These are phyloP conservation scores for Heliconius aoede DNA, from an alignment of 2,888 invertebrate species.

Conservation along the genomic window DNA sequence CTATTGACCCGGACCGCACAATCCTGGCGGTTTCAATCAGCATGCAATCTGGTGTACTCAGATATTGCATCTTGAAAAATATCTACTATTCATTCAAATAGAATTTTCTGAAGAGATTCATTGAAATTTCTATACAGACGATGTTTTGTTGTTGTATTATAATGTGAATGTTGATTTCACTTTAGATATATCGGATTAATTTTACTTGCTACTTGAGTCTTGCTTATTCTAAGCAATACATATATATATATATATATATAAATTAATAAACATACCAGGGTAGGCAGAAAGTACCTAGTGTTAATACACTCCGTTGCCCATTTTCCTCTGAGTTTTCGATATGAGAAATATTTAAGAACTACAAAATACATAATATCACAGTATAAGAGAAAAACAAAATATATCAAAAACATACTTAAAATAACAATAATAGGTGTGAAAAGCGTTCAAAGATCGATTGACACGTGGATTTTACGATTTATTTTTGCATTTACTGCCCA, in stretches of 20 bases:
- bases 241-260: too few species aligned
- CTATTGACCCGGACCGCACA: slow-evolving; percentile 18
- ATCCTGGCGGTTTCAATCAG: slow-evolving; percentile 27
- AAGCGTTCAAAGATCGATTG: too few species aligned
- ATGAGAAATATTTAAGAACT: too few species aligned
- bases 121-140: not conserved
- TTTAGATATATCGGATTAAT: not conserved
- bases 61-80: slow-evolving; percentile 29
- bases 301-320: too few species aligned
- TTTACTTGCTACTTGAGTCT: too few species aligned
- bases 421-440: not conserved
- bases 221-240: too few species aligned
- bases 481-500: not conserved
- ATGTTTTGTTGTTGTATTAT: not conserved
- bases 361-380: too few species aligned
- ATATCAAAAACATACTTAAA: too few species aligned
- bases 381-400: too few species aligned
- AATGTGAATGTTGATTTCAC: not conserved
- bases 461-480: not conserved
- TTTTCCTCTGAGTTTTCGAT: too few species aligned
- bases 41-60: slow-evolving; percentile 15
- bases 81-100: not conserved
- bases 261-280: too few species aligned
- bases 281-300: too few species aligned
- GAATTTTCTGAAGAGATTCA: slow-evolving; percentile 15